Conservation (phyloP, 2,797 vertebrate genomes). For the Ctenopoma kingsleyae region DNA sequence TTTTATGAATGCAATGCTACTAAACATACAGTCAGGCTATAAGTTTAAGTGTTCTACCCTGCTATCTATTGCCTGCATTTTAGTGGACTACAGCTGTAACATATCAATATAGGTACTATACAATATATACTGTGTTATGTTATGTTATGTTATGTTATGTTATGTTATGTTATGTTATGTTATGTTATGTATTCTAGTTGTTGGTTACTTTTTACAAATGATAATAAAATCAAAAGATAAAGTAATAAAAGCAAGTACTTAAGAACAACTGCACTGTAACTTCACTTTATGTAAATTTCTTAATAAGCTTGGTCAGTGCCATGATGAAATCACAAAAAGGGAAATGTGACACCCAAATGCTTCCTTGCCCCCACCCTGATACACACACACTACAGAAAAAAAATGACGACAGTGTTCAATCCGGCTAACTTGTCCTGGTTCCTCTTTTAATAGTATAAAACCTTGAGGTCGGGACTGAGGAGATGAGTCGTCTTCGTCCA, state of each 20-base stretch:
- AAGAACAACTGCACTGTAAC: neutral
- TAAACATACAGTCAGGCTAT: neutral
- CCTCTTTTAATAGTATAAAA: slow-evolving; percentile 75
- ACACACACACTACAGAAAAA: slow-evolving; percentile 1
- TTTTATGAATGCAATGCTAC: neutral
- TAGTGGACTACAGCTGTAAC: neutral
- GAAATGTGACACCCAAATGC: slow-evolving; percentile 14
- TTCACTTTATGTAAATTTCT: neutral
- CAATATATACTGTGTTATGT: neutral
- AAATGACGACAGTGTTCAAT: slow-evolving; percentile 12
- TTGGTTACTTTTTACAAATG: neutral
- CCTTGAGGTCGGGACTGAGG: neutral
- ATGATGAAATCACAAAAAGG: slow-evolving; percentile 39
- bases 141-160: too few species aligned
- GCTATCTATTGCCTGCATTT: neutral
- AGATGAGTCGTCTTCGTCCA: slow-evolving; percentile 44
- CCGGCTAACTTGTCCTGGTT: slow-evolving; percentile 29
- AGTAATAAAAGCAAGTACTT: neutral
- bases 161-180: too few species aligned
- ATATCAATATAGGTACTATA: too few species aligned
- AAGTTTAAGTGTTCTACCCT: neutral
- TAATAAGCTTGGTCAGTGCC: neutral
- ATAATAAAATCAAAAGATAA: neutral
- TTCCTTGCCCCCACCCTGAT: neutral
- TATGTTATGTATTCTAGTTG: neutral